Conservation (phyloP, 2,797 vertebrate genomes). For the Pipistrellus nathusii region DNA sequence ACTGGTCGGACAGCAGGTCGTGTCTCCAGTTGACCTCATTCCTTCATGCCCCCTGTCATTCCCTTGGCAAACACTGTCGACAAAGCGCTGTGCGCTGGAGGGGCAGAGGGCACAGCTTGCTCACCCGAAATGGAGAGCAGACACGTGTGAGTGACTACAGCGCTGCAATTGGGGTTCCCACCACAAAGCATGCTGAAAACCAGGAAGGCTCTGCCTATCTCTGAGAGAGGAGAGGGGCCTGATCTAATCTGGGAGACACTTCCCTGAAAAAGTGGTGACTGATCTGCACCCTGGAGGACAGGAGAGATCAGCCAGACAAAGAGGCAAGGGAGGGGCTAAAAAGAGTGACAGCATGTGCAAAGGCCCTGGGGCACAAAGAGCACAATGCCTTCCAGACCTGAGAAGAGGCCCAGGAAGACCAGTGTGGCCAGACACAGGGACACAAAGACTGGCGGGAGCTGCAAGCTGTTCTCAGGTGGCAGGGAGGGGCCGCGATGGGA, state of each 20-base stretch:
- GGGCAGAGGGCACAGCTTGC: not conserved
- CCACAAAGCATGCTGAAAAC: not conserved
- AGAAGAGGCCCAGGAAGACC: no score
- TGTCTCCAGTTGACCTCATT: not conserved
- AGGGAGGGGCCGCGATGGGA: no score
- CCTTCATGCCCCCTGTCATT: not conserved
- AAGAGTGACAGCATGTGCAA: no score
- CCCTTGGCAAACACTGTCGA: not conserved
- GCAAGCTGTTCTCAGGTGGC: no score
- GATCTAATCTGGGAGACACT: no score
- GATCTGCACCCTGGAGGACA: no score
- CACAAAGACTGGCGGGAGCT: no score
- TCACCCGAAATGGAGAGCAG: not conserved
- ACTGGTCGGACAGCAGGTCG: not conserved
- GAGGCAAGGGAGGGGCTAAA: no score
- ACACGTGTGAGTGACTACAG: accelerated
- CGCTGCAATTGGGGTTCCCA: not conserved
- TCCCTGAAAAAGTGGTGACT: not conserved
- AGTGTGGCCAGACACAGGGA: no score
- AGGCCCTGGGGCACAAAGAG: no score
- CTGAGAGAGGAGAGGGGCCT: not conserved
- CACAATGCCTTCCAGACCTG: no score
- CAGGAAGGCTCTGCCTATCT: not conserved
- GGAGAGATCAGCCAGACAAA: no score
- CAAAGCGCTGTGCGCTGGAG: not conserved